Base-by-base conservation (phyloP, 2,888 invertebrate genomes). In the Esperia sulphurella region DNA sequence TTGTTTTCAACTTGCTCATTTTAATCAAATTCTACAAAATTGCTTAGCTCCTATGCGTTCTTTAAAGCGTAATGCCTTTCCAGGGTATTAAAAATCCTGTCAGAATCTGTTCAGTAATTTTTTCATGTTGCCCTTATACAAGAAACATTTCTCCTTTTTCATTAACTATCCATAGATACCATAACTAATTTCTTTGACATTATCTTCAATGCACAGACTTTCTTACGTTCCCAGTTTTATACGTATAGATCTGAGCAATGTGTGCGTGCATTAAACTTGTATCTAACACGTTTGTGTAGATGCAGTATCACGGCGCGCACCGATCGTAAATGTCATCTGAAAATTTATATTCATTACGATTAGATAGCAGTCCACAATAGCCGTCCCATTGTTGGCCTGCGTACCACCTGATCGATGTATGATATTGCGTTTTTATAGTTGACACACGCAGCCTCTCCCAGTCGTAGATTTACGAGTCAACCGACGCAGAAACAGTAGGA, bases 311-410 rank as follows among this genome's bases (percentile, higher is more conserved):
- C 77, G 78, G 80, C 72, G 83, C 73, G 82, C 73, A 74, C 68
- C 77, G 83, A 83, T 87, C 88, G 85, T 89, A 86, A 88, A 89
- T 85, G 88, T 88, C 88, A 86, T 86, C 83, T 79, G 82, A 84
- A 87, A 87, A 89, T 89, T 88, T 89, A 89, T 89, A 87, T 88
- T 86, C 84, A 88, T 85, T 83, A 86, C 88, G 87, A 86, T 87
- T 87, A 87, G 88, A 88, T 87, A 87, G 80, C 77, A 75, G 75
- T 68, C 71, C 77, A 84, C 84, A 85, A 86, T 82, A 69, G 77
- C 74, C 72, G 63, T 71, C 56, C 82, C 69, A 84, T 87, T 88
- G 87, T 87, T 84, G 75, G 69, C 62, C 21, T 5, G 21, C 71
- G 71, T 68, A 63, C 68, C 67, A 71, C 72, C 79, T 85, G 87